phyloP scores from a whole-genome alignment of 2,888 invertebrate genomes.

The Gymnosoma rotundatum region DNA sequence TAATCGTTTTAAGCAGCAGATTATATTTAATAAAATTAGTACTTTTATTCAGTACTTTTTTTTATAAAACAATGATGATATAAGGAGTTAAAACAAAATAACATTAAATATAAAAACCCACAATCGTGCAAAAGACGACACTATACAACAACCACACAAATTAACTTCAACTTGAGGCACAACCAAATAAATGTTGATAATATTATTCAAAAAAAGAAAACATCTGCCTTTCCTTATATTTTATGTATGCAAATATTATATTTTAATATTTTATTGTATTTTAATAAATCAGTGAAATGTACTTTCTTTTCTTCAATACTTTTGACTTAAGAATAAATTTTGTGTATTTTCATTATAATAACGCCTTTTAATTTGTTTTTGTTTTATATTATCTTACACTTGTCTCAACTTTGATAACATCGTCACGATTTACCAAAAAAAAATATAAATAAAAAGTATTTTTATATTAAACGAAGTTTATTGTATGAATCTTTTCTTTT shows the following conservation, averaged over 20 bases:
- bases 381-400: constrained; percentile 26
- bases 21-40: constrained; percentile 3
- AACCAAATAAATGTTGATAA: constrained; percentile 15
- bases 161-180: neutral
- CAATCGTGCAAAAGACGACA: too few relatives aligned
- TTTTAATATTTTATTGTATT: too few relatives aligned
- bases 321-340: too few relatives aligned
- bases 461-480: neutral
- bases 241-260: too few relatives aligned
- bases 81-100: neutral
- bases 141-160: neutral
- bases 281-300: too few relatives aligned
- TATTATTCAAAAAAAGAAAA: constrained; percentile 12
- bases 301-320: too few relatives aligned
- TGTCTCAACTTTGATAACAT: constrained; percentile 5
- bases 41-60: neutral
- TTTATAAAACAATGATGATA: neutral
- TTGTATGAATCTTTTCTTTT: constrained; percentile 12
- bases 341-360: too few relatives aligned
- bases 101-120: neutral
- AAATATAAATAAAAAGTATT: neutral
- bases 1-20: constrained; percentile 20
- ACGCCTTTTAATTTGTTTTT: neutral
- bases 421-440: constrained; percentile 31
- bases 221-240: constrained; percentile 1